These are phyloP conservation scores for Cephonodes hylas DNA, from an alignment of 2,888 invertebrate genomes.

Conservation along the genomic window DNA sequence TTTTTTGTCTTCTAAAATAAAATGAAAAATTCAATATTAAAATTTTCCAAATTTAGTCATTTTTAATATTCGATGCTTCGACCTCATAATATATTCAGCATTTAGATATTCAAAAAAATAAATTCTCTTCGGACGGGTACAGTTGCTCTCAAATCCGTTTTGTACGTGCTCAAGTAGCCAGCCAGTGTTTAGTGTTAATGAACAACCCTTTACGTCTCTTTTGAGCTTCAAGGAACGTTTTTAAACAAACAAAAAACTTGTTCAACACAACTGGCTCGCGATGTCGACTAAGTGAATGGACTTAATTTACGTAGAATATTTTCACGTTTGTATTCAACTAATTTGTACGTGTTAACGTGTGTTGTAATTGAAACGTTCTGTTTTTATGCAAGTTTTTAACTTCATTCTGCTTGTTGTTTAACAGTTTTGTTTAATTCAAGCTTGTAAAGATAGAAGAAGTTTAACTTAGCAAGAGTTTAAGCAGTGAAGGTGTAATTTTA, in stretches of 20 bases:
- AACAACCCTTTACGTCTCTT: constrained; percentile 47
- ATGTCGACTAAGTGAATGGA: background rate
- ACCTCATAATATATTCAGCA: background rate
- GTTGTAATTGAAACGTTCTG: constrained; percentile 3
- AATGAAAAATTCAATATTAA: background rate
- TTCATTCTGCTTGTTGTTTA: background rate
- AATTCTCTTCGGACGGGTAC: constrained; percentile 13
- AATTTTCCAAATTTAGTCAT: background rate
- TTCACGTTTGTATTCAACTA: background rate
- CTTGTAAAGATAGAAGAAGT: no score
- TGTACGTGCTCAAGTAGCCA: constrained; percentile 63
- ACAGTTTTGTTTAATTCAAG: background rate
- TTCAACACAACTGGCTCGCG: background rate
- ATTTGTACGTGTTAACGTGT: background rate
- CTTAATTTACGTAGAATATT: constrained; percentile 1
- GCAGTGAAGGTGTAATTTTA: no score
- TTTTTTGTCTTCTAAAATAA: background rate
- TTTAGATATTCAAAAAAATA: background rate
- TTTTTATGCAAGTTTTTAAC: background rate
- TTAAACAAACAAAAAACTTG: background rate
- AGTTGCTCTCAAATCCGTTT: constrained; percentile 55
- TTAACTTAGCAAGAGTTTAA: no score
- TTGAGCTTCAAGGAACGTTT: constrained; percentile 14
- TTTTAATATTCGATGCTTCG: background rate
- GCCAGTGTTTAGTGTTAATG: constrained; percentile 59